phyloP scores from a whole-genome alignment of 2,888 invertebrate species.

The Ecliptopera silaceata region DNA sequence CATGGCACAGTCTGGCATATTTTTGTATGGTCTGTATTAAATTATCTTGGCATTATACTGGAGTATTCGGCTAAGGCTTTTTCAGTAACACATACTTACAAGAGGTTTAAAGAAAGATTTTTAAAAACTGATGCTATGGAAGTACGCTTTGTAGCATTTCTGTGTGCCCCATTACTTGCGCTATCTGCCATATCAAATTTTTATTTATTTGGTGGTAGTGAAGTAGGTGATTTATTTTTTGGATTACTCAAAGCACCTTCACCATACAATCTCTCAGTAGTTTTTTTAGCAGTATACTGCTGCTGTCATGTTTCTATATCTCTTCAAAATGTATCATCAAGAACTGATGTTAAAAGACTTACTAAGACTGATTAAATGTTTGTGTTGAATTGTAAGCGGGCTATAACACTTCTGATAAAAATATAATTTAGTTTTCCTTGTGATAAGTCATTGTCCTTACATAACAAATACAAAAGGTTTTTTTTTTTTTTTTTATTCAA shows the following conservation, averaged over 20 bases:
- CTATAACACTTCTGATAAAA: conserved; percentile 19
- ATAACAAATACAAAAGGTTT: background rate
- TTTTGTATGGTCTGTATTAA: conserved; percentile 93
- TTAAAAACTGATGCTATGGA: conserved; percentile 70
- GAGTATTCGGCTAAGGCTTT: conserved; percentile 85
- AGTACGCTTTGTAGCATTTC: conserved; percentile 85
- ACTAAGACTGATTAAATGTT: conserved; percentile 38
- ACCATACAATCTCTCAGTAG: conserved; percentile 54
- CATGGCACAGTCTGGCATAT: conserved; percentile 92
- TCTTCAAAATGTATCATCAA: conserved; percentile 63
- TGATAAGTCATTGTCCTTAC: background rate
- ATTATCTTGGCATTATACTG: conserved; percentile 89
- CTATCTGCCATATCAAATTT: conserved; percentile 93
- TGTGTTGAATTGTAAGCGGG: conserved; percentile 2
- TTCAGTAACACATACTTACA: conserved; percentile 72
- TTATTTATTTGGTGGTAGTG: conserved; percentile 91
- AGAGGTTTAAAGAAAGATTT: conserved; percentile 61
- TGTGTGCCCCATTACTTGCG: conserved; percentile 89
- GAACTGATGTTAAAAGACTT: conserved; percentile 51
- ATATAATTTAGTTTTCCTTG: conserved; percentile 5
- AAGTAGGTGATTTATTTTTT: conserved; percentile 89
- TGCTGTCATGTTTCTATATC: conserved; percentile 77
- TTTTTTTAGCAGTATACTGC: conserved; percentile 65
- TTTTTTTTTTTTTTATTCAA: too few species aligned
- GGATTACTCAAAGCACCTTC: conserved; percentile 77